Base-by-base conservation (phyloP, 2,797 vertebrate genomes). In the Myripristis murdjan region DNA sequence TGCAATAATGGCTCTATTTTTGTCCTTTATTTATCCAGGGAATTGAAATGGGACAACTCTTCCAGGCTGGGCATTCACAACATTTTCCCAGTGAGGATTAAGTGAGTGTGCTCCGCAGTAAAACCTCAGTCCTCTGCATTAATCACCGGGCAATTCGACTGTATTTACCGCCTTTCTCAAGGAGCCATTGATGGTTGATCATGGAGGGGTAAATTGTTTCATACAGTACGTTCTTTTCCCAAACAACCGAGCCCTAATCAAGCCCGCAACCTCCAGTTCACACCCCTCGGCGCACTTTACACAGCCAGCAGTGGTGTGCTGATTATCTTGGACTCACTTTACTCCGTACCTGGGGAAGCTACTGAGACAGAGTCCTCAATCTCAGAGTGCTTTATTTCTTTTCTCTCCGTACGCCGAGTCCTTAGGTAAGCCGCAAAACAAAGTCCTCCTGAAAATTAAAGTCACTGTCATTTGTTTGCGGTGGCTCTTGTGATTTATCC, bases 391-490 rank as follows among this genome's bases (percentile, higher is more conserved):
- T 75, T 75, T 66, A 80, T 87, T 86, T 66, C 85, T 60, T 69
- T 16, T 58, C 70, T 62, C 56, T 72, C 56, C 61, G 68, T 23
- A n/a, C 66, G 39, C 37, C 0, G 57, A 63, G 62, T 81, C 77
- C 70, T 77, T 31, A 57, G 73, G 73, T 68, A 61, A 68, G 77
- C 84, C 55, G 61, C 70, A 83, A 82, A 85, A 86, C 85, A 85
- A 79, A 81, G 82, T 86, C 73, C 76, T 83, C 69, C 35, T 83
- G 79, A 90, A 90, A 84, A 91, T 91, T 84, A 85, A 81, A 74
- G 78, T 72, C 75, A 51, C 80, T 85, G 83, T 83, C 62, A 57
- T 87, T 83, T 84, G 85, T 87, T 92, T 89, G 87, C 70, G 49
- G 58, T 67, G 63, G 47, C 86, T 87, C 85, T 70, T 69, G 81